A percentile compares a stretch with the other conserved stretches of the same genome.
phyloP scores from a whole-genome alignment of 2,797 vertebrate species.

The Linurgus olivaceus region DNA sequence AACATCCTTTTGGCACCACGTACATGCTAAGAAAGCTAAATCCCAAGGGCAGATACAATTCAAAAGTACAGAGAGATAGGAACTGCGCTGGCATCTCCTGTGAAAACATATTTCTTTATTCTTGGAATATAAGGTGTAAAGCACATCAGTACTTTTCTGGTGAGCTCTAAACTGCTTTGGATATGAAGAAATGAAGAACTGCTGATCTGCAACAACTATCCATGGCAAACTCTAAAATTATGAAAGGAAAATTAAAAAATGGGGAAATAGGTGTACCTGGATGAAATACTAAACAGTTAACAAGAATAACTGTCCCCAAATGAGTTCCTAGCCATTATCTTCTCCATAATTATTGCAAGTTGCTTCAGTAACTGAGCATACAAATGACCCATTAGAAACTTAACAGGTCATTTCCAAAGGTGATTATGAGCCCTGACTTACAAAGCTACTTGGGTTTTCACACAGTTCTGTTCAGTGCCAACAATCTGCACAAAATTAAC shows the following conservation, averaged over 20 bases:
- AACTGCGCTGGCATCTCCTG: not conserved
- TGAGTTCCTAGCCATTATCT: constrained; percentile 29
- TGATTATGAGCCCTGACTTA: constrained; percentile 30
- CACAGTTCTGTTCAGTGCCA: constrained; percentile 1
- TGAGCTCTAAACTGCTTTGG: not conserved
- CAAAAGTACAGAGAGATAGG: not conserved
- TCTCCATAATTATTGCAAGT: constrained; percentile 29
- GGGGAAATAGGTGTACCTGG: not conserved
- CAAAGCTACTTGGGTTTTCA: not conserved
- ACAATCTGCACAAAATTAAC: constrained; percentile 18
- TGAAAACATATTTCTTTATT: not conserved
- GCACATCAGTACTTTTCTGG: not conserved
- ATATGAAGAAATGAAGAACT: not conserved
- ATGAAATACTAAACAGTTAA: constrained; percentile 22
- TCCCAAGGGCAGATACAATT: not conserved
- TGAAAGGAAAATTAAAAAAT: not conserved
- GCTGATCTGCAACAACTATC: not conserved
- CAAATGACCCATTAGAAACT: constrained; percentile 44
- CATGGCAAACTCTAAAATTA: not conserved
- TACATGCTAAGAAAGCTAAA: not conserved
- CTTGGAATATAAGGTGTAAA: not conserved
- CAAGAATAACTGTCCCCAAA: not conserved
- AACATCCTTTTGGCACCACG: not conserved
- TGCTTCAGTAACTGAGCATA: constrained; percentile 33
- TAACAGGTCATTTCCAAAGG: constrained; percentile 60